Conservation (phyloP, 2,113 vertebrate genomes). For the Microtus montanus region DNA sequence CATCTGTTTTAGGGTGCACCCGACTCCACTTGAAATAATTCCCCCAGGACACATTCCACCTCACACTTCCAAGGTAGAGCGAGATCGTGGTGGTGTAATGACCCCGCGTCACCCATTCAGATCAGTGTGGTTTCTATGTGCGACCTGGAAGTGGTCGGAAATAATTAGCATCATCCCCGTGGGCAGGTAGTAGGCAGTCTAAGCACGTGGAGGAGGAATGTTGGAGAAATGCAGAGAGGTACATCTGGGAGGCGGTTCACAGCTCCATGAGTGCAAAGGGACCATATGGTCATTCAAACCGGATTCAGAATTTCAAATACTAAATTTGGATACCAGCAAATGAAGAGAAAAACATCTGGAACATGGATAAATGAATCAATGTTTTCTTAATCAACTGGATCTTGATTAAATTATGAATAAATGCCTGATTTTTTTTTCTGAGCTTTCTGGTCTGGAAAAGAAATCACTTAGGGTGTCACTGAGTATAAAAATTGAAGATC, state of each 20-base stretch:
- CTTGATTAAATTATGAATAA: slow-evolving; percentile 5
- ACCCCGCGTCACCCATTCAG: not conserved
- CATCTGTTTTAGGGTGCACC: not conserved
- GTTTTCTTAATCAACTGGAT: slow-evolving; percentile 41
- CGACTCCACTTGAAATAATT: not conserved
- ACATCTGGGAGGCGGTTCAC: not conserved
- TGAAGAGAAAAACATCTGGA: slow-evolving; percentile 27
- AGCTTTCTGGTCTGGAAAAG: slow-evolving; percentile 5
- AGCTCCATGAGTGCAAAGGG: slow-evolving; percentile 24
- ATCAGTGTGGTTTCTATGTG: slow-evolving; percentile 16
- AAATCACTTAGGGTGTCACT: slow-evolving; percentile 49
- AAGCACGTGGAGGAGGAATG: not conserved
- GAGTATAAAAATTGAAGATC: slow-evolving; percentile 36
- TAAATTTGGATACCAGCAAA: slow-evolving; percentile 50
- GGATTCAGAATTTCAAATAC: slow-evolving; percentile 45
- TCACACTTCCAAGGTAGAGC: not conserved
- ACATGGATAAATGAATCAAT: slow-evolving; percentile 34
- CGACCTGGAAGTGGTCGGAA: not conserved
- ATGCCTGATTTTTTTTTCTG: not conserved
- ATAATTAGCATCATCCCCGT: not conserved
- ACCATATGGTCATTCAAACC: not conserved
- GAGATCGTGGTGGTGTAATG: not conserved
- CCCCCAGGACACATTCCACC: not conserved
- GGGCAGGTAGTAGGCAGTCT: not conserved
- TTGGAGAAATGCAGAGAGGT: not conserved